A percentile compares a stretch with the other conserved stretches of the same genome.
Conservation (phyloP, 2,113 vertebrate genomes). For the Galemys pyrenaicus region DNA sequence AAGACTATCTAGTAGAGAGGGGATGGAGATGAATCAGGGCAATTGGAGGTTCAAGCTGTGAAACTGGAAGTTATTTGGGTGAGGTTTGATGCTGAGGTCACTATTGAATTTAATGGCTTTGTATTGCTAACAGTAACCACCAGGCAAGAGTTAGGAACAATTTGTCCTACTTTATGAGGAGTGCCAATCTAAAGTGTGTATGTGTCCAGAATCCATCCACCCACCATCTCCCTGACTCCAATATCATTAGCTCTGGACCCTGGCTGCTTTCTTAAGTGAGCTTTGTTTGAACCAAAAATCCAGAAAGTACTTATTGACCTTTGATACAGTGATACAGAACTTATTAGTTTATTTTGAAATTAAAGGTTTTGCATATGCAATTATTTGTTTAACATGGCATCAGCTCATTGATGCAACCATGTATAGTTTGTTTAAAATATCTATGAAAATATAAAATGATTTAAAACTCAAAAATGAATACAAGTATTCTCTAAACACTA, state of each 20-base stretch:
- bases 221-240: neutral
- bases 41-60: conserved; percentile 65
- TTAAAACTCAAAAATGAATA: neutral
- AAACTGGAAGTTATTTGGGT: conserved; percentile 69
- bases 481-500: neutral
- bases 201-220: conserved; percentile 43
- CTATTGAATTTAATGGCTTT: conserved; percentile 61
- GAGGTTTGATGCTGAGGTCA: conserved; percentile 64
- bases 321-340: neutral
- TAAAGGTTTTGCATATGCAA: neutral
- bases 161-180: conserved; percentile 63
- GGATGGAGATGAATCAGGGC: conserved; percentile 55
- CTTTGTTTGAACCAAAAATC: conserved; percentile 46
- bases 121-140: conserved; percentile 62
- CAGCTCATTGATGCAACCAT: neutral
- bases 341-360: neutral
- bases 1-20: conserved; percentile 53
- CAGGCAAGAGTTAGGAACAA: conserved; percentile 59
- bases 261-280: conserved; percentile 23
- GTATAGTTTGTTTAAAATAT: neutral
- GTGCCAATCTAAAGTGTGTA: conserved; percentile 41
- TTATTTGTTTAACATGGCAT: conserved; percentile 12
- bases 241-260: conserved; percentile 33
- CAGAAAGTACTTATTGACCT: neutral
- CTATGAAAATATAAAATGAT: neutral